Percentiles rank a stretch among this genome's conserved stretches.
phyloP scores from a whole-genome alignment of 2,888 invertebrate species.

The Anoplius nigerrimus region DNA sequence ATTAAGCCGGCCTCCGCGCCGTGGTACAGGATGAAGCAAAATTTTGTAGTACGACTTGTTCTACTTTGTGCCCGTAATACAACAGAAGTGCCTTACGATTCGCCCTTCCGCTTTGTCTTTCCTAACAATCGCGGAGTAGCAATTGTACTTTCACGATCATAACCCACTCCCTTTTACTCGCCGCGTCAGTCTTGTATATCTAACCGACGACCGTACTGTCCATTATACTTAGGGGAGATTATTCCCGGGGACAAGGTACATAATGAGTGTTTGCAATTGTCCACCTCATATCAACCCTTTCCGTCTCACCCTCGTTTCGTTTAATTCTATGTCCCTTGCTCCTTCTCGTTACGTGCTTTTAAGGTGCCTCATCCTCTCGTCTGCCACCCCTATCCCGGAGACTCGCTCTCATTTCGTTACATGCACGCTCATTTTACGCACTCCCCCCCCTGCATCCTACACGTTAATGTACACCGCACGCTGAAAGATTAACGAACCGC shows the following conservation, averaged over 20 bases:
- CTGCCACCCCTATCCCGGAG: no score
- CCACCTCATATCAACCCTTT: not conserved
- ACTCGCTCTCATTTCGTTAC: no score
- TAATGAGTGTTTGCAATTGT: constrained; percentile 15
- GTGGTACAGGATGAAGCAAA: no score
- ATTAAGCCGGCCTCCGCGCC: no score
- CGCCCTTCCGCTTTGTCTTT: no score
- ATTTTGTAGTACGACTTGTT: no score
- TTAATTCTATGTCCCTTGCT: not conserved
- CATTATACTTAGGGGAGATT: constrained; percentile 11
- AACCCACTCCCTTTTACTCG: not conserved
- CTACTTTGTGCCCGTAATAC: no score
- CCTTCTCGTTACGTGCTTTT: not conserved
- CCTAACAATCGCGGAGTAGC: not conserved
- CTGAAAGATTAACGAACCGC: constrained; percentile 27
- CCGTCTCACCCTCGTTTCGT: no score
- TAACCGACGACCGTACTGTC: not conserved
- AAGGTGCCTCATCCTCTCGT: no score
- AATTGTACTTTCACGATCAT: not conserved
- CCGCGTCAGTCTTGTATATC: not conserved
- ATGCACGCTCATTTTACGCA: not conserved
- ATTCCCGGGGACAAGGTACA: constrained; percentile 9
- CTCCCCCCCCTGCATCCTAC: not conserved
- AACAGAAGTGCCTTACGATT: no score
- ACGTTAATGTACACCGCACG: not conserved